These are phyloP conservation scores for Muschampia staudingeri DNA, from an alignment of 2,888 invertebrate genomes.

Conservation along the genomic window DNA sequence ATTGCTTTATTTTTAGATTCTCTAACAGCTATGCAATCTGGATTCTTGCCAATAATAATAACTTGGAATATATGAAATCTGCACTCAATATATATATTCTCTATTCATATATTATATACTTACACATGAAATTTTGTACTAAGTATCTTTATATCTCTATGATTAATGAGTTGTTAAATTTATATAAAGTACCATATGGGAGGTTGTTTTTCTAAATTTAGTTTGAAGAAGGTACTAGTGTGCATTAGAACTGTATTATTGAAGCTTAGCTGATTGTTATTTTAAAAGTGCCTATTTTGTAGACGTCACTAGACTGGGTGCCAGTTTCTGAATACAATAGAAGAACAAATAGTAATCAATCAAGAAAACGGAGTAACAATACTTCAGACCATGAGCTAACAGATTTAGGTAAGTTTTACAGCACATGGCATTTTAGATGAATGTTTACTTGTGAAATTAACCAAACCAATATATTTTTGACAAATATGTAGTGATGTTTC, in stretches of 20 bases:
- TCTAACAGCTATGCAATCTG: constrained; percentile 79
- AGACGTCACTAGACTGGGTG: constrained; percentile 90
- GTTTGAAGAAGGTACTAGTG: constrained; percentile 80
- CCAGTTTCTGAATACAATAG: constrained; percentile 90
- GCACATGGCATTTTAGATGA: background rate
- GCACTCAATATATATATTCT: constrained; percentile 44
- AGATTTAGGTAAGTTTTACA: constrained; percentile 84
- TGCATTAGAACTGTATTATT: constrained; percentile 22
- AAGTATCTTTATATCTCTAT: constrained; percentile 10
- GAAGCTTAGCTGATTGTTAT: constrained; percentile 45
- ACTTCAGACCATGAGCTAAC: constrained; percentile 88
- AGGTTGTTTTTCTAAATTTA: constrained; percentile 89
- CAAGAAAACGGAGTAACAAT: constrained; percentile 88
- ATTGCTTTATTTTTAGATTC: constrained; percentile 85
- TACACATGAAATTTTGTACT: constrained; percentile 53
- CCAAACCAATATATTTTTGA: constrained; percentile 23
- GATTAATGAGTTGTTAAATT: constrained; percentile 43
- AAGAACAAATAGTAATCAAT: constrained; percentile 86
- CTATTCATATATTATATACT: constrained; percentile 52
- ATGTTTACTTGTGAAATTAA: constrained; percentile 24
- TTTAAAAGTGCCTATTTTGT: constrained; percentile 70
- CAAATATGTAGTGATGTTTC: constrained; percentile 33
- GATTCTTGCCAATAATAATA: constrained; percentile 81
- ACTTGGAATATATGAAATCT: constrained; percentile 37
- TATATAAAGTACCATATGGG: constrained; percentile 79